Evolutionary conservation across 2,113 vertebrate genomes (phyloP).

Genomic region (Stegostoma tigrinum): DNA sequence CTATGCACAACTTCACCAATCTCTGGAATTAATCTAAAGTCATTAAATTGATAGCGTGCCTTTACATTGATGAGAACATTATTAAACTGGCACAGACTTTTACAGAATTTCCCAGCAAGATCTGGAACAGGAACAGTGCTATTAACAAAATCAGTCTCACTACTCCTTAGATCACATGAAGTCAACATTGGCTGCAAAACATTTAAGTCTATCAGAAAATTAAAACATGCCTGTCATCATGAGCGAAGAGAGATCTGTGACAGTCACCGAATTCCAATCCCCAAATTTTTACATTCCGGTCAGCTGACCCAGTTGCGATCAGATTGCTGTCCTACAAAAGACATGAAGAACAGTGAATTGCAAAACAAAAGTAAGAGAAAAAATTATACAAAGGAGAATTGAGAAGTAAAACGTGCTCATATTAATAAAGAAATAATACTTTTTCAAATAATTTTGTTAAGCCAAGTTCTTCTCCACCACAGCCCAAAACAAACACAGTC

Average conservation of each 20-base stretch:
- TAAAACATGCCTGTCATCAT: slow-evolving; percentile 81
- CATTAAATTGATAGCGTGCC: neutral
- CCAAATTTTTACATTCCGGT: slow-evolving; percentile 95
- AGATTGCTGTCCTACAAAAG: slow-evolving; percentile 71
- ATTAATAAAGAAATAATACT: neutral
- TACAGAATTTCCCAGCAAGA: neutral
- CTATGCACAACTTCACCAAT: neutral
- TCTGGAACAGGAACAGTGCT: neutral
- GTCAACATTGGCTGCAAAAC: neutral
- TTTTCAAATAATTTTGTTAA: neutral
- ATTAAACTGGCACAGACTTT: neutral
- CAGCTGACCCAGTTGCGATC: slow-evolving; percentile 88
- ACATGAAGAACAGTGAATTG: neutral
- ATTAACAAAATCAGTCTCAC: neutral
- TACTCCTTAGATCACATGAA: neutral
- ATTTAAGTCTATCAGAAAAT: neutral
- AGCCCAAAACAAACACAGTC: neutral
- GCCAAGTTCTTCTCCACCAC: too few relatives aligned
- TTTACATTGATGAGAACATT: neutral
- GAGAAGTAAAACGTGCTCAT: neutral
- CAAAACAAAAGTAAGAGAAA: neutral
- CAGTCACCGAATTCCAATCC: slow-evolving; percentile 96
- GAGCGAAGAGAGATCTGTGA: slow-evolving; percentile 90
- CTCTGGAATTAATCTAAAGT: neutral
- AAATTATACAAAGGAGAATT: neutral